Conservation (phyloP, 1,140 invertebrate species). For the Eufriesea mexicana region DNA sequence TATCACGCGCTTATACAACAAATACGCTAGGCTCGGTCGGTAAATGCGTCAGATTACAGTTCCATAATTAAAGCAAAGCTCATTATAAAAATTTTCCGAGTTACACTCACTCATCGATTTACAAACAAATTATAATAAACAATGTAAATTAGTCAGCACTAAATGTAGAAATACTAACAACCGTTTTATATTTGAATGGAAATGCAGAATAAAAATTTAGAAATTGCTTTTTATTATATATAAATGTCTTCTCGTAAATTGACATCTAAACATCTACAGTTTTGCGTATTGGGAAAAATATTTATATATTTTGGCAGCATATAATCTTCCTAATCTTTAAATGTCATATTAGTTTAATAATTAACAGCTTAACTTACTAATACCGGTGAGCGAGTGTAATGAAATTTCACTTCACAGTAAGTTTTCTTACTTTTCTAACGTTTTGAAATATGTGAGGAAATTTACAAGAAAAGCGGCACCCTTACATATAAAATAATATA, state of each 20-base stretch:
- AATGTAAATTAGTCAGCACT: neutral
- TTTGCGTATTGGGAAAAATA: neutral
- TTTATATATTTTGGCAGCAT: neutral
- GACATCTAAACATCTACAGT: neutral
- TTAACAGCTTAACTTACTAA: neutral
- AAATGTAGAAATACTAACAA: no score
- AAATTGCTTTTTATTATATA: neutral
- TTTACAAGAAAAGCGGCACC: neutral
- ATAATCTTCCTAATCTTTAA: neutral
- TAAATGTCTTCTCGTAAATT: neutral
- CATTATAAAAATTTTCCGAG: neutral
- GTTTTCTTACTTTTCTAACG: neutral
- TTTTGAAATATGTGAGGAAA: neutral
- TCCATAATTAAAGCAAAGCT: neutral
- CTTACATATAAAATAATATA: neutral
- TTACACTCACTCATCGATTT: constrained; percentile 26
- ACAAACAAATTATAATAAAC: neutral
- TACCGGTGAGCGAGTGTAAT: constrained; percentile 7
- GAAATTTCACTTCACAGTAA: no score
- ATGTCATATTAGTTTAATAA: neutral
- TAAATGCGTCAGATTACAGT: neutral
- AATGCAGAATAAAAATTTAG: neutral
- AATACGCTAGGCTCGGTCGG: constrained; percentile 17
- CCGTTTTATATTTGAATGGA: neutral
- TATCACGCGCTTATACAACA: neutral